Evolutionary conservation across 1,140 invertebrate genomes (phyloP).

Genomic region (Triops longicaudatus): DNA sequence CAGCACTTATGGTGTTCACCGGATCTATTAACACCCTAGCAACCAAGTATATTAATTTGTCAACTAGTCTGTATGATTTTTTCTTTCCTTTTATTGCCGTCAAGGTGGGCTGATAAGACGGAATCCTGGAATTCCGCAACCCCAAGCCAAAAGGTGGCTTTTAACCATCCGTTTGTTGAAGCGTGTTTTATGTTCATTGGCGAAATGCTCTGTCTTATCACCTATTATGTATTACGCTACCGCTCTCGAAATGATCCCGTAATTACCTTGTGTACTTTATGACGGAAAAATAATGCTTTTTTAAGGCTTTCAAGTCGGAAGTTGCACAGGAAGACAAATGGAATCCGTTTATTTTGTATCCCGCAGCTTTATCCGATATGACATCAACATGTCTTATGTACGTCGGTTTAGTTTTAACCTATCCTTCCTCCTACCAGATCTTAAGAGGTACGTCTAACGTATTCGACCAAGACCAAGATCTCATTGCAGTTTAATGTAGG

Average conservation of each 20-base stretch:
- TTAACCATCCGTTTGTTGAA: constrained; percentile 82
- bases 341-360: constrained; percentile 69
- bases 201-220: constrained; percentile 71
- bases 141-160: constrained; percentile 51
- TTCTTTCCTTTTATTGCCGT: constrained; percentile 34
- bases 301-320: background rate
- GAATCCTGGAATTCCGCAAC: constrained; percentile 48
- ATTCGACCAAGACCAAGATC: too few relatives aligned
- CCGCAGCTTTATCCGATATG: constrained; percentile 79
- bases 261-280: background rate
- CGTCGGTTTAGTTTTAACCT: constrained; percentile 72
- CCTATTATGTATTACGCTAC: constrained; percentile 54
- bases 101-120: constrained; percentile 71
- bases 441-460: constrained; percentile 58
- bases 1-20: constrained; percentile 62
- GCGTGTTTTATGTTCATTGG: constrained; percentile 82
- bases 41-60: constrained; percentile 55
- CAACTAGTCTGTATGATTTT: constrained; percentile 24
- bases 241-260: constrained; percentile 38
- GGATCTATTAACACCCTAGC: constrained; percentile 74
- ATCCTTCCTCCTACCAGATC: constrained; percentile 94
- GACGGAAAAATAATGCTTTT: constrained; percentile 17
- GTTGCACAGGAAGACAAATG: constrained; percentile 41
- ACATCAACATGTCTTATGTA: constrained; percentile 48
- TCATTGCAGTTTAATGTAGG: constrained; percentile 54